Evolutionary conservation across 1,140 invertebrate species (phyloP), one percentile per base, ranked within the genome.

Genomic region (Episyrphus balteatus): DNA sequence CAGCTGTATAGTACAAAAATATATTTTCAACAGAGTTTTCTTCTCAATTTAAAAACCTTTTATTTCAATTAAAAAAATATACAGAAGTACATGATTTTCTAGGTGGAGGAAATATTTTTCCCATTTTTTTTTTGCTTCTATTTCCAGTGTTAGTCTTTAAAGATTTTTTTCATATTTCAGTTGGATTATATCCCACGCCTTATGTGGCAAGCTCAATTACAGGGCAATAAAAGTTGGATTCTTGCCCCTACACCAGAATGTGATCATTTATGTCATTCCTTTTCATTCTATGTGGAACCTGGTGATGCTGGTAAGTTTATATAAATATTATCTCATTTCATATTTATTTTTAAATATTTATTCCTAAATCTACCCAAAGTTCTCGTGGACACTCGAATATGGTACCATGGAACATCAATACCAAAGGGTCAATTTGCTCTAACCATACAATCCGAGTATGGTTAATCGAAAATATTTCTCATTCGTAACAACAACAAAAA

Each of bases 161-260:
- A n/a, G n/a, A n/a, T n/a, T n/a, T n/a, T n/a, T n/a, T n/a, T n/a
- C n/a, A 17, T 14, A 30, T 73, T 75, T 48, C 62, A 94, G 90
- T 70, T 95, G 57, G 92, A 96, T 72, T 89, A 91, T 59, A 93
- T 95, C 47, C 79, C 84, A 45, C 75, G 89, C 43, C 75, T 93
- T 6, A 92, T 92, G 75, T 95, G 91, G 92, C 92, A 95, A 71
- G 91, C 88, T 1, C 91, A 95, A 72, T 76, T 95, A 30, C 78
- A 76, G 55, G 91, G 91, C 1, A 80, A 75, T 53, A 96, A 95
- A 70, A 82, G 75, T 2, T 96, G 92, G 92, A 77, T 73, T 9
- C 70, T 96, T 12, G 78, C 83, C 12, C 91, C 92, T 1, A 83
- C 88, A 2, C 87, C 86, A 1, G 92, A 96, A 71, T 96, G 92